Conservation (phyloP, 2,113 vertebrate genomes). For the Helogale parvula region DNA sequence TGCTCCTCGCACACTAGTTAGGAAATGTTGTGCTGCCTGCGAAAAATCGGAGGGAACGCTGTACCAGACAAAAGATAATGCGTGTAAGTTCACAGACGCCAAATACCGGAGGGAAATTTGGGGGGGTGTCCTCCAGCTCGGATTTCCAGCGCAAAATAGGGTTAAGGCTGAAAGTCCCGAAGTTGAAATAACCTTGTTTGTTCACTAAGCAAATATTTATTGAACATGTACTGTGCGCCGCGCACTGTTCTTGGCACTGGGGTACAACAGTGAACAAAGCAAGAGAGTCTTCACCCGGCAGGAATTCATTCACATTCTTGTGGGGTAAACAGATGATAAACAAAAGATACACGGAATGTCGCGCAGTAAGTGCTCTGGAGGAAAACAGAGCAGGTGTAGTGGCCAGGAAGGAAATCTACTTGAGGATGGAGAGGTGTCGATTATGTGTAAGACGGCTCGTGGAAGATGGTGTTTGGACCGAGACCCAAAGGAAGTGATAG, state of each 20-base stretch:
- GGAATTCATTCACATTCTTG: not conserved
- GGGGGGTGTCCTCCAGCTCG: not conserved
- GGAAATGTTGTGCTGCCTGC: conserved; percentile 7
- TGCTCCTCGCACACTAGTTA: conserved; percentile 19
- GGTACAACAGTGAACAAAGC: not conserved
- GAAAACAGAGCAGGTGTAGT: not conserved
- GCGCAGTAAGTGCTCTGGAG: not conserved
- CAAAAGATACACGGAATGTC: not conserved
- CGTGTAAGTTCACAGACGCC: conserved; percentile 16
- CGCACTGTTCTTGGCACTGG: not conserved
- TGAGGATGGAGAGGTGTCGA: not conserved
- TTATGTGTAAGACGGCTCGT: not conserved
- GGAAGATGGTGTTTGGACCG: not conserved
- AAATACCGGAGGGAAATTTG: not conserved
- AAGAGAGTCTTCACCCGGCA: not conserved
- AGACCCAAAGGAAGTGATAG: not conserved
- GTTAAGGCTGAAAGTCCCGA: not conserved
- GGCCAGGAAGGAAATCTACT: not conserved
- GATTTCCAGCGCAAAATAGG: not conserved
- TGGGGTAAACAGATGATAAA: not conserved
- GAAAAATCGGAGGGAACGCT: conserved; percentile 9
- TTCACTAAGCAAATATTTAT: conserved; percentile 11
- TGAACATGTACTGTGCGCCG: conserved; percentile 7
- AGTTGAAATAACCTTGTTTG: not conserved
- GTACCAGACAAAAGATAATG: conserved; percentile 71